Evolutionary conservation across 2,888 invertebrate genomes (phyloP).

Genomic region (Ernsta delagoae): DNA sequence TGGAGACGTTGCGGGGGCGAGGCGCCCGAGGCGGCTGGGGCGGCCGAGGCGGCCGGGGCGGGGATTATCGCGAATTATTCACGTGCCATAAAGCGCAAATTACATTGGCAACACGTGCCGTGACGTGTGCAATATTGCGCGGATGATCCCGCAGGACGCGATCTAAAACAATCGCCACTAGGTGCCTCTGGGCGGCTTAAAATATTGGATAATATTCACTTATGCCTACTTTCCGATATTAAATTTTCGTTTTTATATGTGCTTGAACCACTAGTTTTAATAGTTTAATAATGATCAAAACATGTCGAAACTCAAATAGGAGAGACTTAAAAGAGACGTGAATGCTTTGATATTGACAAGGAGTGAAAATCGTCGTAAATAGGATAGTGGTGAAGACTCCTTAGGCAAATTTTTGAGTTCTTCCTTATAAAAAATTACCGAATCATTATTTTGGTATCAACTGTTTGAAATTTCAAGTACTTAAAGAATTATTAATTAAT

Average conservation of each 20-base stretch:
- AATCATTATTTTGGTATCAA: no score
- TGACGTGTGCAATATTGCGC: slow-evolving; percentile 65
- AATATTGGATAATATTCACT: slow-evolving; percentile 50
- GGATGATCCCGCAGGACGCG: slow-evolving; percentile 54
- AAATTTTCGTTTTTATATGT: slow-evolving; percentile 41
- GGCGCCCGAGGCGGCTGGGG: slow-evolving; percentile 1
- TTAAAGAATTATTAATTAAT: no score
- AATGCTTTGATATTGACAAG: no score
- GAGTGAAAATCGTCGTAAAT: no score
- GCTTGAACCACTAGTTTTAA: background rate
- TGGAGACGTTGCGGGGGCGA: no score
- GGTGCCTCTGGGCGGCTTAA: slow-evolving; percentile 52
- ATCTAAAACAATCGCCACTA: slow-evolving; percentile 63
- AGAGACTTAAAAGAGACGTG: no score
- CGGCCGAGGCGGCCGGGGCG: slow-evolving; percentile 39
- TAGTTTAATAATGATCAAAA: no score
- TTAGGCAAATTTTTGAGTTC: no score
- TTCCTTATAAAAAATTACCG: no score
- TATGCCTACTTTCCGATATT: slow-evolving; percentile 52
- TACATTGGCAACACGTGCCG: slow-evolving; percentile 74
- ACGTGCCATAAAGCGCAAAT: slow-evolving; percentile 82
- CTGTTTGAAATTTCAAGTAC: no score
- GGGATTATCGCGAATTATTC: slow-evolving; percentile 78
- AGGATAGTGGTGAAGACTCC: no score
- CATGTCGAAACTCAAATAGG: no score